Evolutionary conservation across 2,113 vertebrate genomes (phyloP).

Genomic region (Nycticryphes semicollaris): DNA sequence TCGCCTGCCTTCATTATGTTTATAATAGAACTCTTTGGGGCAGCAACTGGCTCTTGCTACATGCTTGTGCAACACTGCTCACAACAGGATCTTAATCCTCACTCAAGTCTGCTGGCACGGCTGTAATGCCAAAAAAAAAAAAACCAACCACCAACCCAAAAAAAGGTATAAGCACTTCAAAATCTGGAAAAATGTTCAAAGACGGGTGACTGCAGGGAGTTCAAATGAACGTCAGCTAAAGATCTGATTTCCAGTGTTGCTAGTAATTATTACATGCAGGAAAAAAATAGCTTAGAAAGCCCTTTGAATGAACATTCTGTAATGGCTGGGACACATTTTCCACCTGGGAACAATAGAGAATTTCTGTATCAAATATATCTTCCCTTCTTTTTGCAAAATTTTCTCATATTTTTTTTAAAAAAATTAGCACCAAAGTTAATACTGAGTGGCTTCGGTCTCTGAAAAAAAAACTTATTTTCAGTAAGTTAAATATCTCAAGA

Average conservation of each 20-base stretch:
- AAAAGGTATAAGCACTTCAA: background rate
- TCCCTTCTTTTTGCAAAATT: background rate
- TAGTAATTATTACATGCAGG: background rate
- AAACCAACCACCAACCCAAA: background rate
- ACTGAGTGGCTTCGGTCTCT: background rate
- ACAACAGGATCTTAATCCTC: background rate
- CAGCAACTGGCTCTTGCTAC: background rate
- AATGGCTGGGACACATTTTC: background rate
- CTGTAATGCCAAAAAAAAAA: background rate
- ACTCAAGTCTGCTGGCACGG: rapidly evolving
- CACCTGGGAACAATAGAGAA: background rate
- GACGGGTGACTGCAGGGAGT: background rate
- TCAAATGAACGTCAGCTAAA: background rate
- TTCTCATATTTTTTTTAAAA: background rate
- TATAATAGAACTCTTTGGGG: background rate
- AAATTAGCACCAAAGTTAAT: background rate
- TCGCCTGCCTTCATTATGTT: background rate
- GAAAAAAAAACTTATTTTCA: background rate
- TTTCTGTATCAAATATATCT: background rate
- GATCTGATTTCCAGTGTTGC: background rate
- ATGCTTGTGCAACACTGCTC: background rate
- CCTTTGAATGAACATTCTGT: background rate
- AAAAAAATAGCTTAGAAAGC: background rate
- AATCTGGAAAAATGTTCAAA: background rate
- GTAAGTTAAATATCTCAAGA: background rate